Percentiles rank a stretch among this genome's conserved stretches.
These are phyloP conservation scores for Acrossocheilus wenchowensis DNA, from an alignment of 2,797 vertebrate species.

Conservation along the genomic window DNA sequence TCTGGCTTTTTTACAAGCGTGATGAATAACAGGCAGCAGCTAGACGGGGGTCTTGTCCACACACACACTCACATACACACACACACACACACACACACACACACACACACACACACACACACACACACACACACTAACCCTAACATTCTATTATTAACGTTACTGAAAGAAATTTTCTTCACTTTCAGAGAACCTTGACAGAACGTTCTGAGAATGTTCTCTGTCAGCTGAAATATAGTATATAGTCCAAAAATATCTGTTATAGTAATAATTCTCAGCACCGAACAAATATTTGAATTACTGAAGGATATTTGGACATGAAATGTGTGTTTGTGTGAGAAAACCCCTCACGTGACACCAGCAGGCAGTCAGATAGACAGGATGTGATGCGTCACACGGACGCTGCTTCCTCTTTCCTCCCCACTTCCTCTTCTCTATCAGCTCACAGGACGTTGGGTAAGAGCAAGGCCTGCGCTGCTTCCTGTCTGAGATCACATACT, in stretches of 20 bases:
- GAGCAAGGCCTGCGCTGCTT: neutral
- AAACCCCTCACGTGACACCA: conserved; percentile 25
- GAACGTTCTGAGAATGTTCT: too few species aligned
- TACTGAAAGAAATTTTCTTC: too few species aligned
- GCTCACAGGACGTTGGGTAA: conserved; percentile 56
- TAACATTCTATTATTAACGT: too few species aligned
- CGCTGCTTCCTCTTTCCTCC: conserved; percentile 37
- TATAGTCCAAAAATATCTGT: too few species aligned
- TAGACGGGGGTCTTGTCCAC: neutral
- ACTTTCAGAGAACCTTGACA: too few species aligned
- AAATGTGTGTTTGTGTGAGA: conserved; percentile 8
- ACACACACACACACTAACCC: neutral
- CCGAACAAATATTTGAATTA: neutral
- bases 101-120: neutral
- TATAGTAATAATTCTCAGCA: neutral
- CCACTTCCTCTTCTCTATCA: conserved; percentile 43
- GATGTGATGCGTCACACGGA: conserved; percentile 45
- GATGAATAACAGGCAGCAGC: conserved; percentile 24
- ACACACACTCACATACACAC: neutral
- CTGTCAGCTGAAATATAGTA: too few species aligned
- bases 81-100: conserved; percentile 2
- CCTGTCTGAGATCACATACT: conserved; percentile 35
- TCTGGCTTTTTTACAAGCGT: conserved; percentile 11
- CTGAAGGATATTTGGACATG: too few species aligned
- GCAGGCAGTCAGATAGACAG: conserved; percentile 33